Conservation (phyloP, 2,888 invertebrate genomes). For the Standfussiana lucernea region DNA sequence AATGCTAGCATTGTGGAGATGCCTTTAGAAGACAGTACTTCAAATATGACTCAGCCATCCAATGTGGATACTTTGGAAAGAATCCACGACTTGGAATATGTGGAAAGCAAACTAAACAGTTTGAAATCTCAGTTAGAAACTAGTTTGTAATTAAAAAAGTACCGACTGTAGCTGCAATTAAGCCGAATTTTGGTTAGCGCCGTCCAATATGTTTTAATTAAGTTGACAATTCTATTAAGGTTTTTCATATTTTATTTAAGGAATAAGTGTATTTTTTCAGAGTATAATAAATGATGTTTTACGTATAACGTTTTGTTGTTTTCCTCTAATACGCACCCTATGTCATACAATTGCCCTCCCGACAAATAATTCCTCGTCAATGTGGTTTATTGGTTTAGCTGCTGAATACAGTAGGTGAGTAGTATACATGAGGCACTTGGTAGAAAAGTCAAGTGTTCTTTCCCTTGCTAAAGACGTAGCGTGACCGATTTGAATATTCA, state of each 20-base stretch:
- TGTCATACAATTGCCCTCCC: neutral
- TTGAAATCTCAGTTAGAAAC: constrained; percentile 84
- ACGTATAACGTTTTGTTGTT: neutral
- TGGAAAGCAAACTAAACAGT: constrained; percentile 83
- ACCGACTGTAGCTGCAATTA: neutral
- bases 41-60: constrained; percentile 78
- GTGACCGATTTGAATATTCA: constrained; percentile 36
- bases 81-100: constrained; percentile 84
- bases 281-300: constrained; percentile 42
- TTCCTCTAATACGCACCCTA: neutral
- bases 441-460: neutral
- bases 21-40: constrained; percentile 69
- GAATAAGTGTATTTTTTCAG: constrained; percentile 28
- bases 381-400: neutral
- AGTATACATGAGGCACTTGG: neutral
- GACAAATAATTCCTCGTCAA: neutral
- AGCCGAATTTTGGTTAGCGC: constrained; percentile 6
- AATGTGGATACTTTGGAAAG: constrained; percentile 85
- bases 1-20: constrained; percentile 70
- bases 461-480: neutral
- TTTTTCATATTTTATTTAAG: constrained; percentile 26
- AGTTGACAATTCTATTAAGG: constrained; percentile 15
- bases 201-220: constrained; percentile 41
- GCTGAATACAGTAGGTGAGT: neutral
- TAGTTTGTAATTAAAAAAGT: constrained; percentile 74